Evolutionary conservation across 2,888 invertebrate genomes (phyloP).

Genomic region (Catocala fraxini): DNA sequence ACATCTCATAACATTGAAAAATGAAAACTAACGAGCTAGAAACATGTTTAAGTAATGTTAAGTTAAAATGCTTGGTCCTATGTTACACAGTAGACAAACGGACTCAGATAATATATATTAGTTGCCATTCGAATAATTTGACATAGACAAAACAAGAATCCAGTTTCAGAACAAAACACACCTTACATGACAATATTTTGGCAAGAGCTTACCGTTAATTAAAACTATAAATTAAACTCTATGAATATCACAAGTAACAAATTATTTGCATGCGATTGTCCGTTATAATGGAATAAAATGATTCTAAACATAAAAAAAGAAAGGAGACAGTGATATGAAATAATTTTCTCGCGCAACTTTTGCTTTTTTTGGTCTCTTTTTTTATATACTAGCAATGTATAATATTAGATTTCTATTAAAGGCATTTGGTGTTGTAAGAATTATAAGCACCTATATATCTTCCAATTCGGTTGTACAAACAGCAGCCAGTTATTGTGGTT

Average conservation of each 20-base stretch:
- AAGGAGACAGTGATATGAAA: neutral
- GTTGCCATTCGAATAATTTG: no score
- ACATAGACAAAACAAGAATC: neutral
- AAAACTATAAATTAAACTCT: conserved; percentile 18
- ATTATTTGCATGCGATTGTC: conserved; percentile 14
- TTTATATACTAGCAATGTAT: conserved; percentile 7
- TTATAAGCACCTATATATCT: neutral
- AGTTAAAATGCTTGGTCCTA: no score
- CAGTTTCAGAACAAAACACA: conserved; percentile 15
- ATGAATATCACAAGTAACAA: conserved; percentile 17
- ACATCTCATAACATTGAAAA: no score
- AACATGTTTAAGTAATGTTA: no score
- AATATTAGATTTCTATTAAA: conserved; percentile 12
- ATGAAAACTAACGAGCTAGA: no score
- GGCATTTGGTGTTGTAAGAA: conserved; percentile 33
- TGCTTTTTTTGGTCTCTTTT: neutral
- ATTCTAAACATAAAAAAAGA: conserved; percentile 5
- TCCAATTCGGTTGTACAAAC: neutral
- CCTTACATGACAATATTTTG: conserved; percentile 25
- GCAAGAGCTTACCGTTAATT: conserved; percentile 28
- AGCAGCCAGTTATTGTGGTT: no score
- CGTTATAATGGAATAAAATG: conserved; percentile 12
- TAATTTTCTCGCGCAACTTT: neutral
- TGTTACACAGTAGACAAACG: neutral
- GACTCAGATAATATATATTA: no score